Percentiles rank a stretch among this genome's conserved stretches.
Evolutionary conservation across 2,888 invertebrate genomes (phyloP).

Genomic region (Drosophila glabriapex): DNA sequence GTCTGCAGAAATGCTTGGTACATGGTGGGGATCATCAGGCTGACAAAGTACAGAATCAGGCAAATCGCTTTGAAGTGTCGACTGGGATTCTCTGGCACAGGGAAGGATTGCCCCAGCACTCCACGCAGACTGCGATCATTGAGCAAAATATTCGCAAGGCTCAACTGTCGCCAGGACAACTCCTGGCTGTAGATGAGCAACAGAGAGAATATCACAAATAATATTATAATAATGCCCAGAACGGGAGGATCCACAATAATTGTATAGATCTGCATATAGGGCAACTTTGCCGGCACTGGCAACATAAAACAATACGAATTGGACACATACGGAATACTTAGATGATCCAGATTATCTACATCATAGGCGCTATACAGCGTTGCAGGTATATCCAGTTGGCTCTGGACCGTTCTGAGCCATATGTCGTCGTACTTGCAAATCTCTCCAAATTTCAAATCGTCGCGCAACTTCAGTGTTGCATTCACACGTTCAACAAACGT

Average conservation of each 20-base stretch:
- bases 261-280: conserved; percentile 44
- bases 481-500: conserved; percentile 56
- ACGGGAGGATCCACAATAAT: conserved; percentile 48
- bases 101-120: conserved; percentile 65
- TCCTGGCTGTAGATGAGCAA: conserved; percentile 51
- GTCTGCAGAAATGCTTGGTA: conserved; percentile 64
- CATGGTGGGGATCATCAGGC: conserved; percentile 70
- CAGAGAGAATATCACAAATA: conserved; percentile 54
- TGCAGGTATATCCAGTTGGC: conserved; percentile 50
- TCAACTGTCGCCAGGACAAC: conserved; percentile 43
- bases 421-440: conserved; percentile 13
- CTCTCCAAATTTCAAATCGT: background rate
- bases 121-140: conserved; percentile 69
- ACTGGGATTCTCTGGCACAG: conserved; percentile 34
- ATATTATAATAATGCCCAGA: conserved; percentile 13
- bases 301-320: conserved; percentile 59
- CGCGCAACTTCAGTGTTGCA: conserved; percentile 29
- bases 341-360: conserved; percentile 8
- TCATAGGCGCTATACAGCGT: conserved; percentile 10
- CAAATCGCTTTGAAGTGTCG: conserved; percentile 44
- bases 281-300: conserved; percentile 44
- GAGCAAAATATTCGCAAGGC: conserved; percentile 45
- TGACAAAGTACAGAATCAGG: conserved; percentile 56
- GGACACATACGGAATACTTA: conserved; percentile 53
- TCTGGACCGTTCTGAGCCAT: background rate